Percentiles rank a stretch among this genome's conserved stretches.
Evolutionary conservation across 2,113 vertebrate species (phyloP).

Genomic region (Pholis gunnellus): DNA sequence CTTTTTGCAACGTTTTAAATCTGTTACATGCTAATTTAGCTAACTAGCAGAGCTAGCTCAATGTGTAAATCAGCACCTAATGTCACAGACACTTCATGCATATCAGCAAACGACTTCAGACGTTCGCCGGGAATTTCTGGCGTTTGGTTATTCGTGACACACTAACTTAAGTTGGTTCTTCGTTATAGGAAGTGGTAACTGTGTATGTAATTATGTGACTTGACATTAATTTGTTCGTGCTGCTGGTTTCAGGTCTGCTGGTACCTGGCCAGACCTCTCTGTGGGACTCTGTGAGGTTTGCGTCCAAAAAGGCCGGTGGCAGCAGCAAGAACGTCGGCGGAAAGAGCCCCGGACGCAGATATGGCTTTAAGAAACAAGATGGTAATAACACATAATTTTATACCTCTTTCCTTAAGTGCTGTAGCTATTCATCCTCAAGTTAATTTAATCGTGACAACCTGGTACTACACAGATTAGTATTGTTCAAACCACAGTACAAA

Average conservation of each 20-base stretch:
- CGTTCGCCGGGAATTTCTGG: not conserved
- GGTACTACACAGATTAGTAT: not conserved
- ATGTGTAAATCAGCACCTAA: not conserved
- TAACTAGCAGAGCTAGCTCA: not conserved
- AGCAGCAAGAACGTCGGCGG: conserved; percentile 91
- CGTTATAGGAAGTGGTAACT: not conserved
- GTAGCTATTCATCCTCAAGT: not conserved
- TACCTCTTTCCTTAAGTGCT: not conserved
- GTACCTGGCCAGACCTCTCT: conserved; percentile 53
- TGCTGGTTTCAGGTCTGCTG: conserved; percentile 70
- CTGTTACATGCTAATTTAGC: not conserved
- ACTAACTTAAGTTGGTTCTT: not conserved
- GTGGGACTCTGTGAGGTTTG: conserved; percentile 82
- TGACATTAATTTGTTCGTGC: not conserved
- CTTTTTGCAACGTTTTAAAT: no score
- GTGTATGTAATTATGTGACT: not conserved
- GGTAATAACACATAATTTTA: conserved; percentile 74
- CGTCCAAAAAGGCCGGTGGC: conserved; percentile 91
- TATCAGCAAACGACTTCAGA: not conserved
- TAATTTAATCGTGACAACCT: not conserved
- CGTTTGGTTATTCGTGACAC: not conserved
- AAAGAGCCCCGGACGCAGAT: conserved; percentile 89
- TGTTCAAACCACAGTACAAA: not conserved
- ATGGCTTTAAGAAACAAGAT: conserved; percentile 90
- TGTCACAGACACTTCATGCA: not conserved